Evolutionary conservation across 2,797 vertebrate species (phyloP).

Genomic region (Lutjanus campechanus): DNA sequence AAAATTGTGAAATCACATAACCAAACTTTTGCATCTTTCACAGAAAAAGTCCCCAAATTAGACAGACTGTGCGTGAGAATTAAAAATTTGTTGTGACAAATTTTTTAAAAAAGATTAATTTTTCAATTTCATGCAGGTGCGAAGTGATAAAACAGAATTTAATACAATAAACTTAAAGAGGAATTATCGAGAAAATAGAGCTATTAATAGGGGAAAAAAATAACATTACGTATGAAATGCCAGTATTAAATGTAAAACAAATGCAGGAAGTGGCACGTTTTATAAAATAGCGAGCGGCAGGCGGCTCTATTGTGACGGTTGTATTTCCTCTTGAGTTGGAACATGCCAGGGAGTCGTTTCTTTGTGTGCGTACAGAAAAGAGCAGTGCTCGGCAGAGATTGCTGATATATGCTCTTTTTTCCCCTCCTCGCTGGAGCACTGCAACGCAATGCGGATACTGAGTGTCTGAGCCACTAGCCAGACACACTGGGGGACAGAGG

Average conservation of each 20-base stretch:
- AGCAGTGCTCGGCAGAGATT: conserved; percentile 82
- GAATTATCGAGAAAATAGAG: neutral
- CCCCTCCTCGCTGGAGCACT: conserved; percentile 81
- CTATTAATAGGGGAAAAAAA: neutral
- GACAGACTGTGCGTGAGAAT: neutral
- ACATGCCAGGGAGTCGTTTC: conserved; percentile 67
- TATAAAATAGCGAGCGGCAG: conserved; percentile 46
- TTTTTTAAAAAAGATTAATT: neutral
- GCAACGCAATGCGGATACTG: conserved; percentile 90
- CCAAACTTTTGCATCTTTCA: conserved; percentile 31
- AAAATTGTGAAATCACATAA: conserved; percentile 11
- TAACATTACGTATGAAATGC: conserved; percentile 2
- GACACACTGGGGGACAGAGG: conserved; percentile 82
- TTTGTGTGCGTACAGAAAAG: conserved; percentile 81
- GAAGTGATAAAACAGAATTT: neutral
- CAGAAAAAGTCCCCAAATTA: conserved; percentile 16
- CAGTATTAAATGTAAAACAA: conserved; percentile 18
- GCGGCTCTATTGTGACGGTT: conserved; percentile 37
- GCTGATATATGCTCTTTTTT: conserved; percentile 88
- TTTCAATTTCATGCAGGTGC: neutral
- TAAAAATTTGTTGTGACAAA: neutral
- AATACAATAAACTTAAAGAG: neutral
- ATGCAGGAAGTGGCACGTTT: conserved; percentile 9
- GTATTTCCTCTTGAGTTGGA: conserved; percentile 55
- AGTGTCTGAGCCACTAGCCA: conserved; percentile 87